Conservation (phyloP, 2,113 vertebrate genomes). For the Sphaerodactylus townsendi region DNA sequence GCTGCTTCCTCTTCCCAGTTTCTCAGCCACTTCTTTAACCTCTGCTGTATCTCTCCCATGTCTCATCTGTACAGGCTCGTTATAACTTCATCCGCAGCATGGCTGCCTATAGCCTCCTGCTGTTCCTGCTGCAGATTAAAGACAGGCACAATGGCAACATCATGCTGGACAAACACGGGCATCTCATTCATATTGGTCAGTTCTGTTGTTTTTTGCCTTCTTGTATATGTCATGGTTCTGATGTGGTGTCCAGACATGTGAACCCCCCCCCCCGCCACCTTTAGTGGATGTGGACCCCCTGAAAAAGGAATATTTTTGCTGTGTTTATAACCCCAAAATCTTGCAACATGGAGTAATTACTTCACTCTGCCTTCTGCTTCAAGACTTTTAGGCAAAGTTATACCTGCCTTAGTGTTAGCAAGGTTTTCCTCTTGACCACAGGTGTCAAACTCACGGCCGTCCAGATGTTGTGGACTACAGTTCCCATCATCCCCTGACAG, state of each 20-base stretch:
- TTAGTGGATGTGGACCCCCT: too few relatives aligned
- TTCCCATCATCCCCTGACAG: too few relatives aligned
- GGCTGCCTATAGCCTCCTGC: slow-evolving; percentile 94
- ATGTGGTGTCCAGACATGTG: too few relatives aligned
- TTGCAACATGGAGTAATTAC: neutral
- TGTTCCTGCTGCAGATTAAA: slow-evolving; percentile 97
- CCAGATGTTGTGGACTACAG: too few relatives aligned
- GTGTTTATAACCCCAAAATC: neutral
- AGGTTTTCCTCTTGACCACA: too few relatives aligned
- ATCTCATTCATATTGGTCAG: slow-evolving; percentile 96
- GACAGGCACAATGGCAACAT: slow-evolving; percentile 98
- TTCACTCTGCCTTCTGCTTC: neutral
- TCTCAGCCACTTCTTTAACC: neutral
- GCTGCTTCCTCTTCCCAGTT: neutral
- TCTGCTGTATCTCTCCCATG: neutral
- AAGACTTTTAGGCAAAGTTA: too few relatives aligned
- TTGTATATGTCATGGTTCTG: neutral
- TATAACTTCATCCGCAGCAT: slow-evolving; percentile 99
- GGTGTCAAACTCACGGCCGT: too few relatives aligned
- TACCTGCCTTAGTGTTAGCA: too few relatives aligned
- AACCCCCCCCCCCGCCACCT: too few relatives aligned
- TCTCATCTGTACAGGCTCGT: slow-evolving; percentile 80
- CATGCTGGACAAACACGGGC: slow-evolving; percentile 96
- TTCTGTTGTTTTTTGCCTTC: slow-evolving; percentile 21
- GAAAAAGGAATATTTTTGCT: neutral